Base-by-base conservation (phyloP, 2,888 invertebrate genomes). In the Byasa hedistus region DNA sequence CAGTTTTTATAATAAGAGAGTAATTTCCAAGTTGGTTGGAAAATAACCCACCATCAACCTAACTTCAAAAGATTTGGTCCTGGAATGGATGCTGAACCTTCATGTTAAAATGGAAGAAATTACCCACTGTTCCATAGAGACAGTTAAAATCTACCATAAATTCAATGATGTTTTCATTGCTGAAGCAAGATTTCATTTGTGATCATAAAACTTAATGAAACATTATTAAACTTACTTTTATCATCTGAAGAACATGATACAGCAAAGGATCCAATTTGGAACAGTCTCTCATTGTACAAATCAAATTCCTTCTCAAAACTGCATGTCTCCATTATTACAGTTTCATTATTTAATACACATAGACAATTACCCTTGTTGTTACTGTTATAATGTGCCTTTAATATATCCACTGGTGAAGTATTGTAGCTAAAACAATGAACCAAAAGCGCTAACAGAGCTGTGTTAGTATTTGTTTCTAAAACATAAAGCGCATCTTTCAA, bases 221-320 rank as follows among this genome's bases (percentile, higher is more conserved):
- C 12, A 39, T 15, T 39, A 15, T 39, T 39, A 39, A 44, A 79
- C 89, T 79, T 75, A 91, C 91, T 83, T 71, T 79, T 82, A 69
- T 87, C 82, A 80, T 90, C 90, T 44, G 87, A 89, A 32, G 89
- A 89, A 75, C 89, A 90, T 5, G 95, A 94, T 57, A 95, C 92
- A n/a, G 95, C 94, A 83, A 95, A 95, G 60, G 94, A 88, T 57
- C 95, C 95, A 74, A 95, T 94, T 76, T 95, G 95, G 83, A 94
- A 86, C 60, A 94, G 84, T 72, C 94, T 92, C 76, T 95, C 95
- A 74, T 94, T 93, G 68, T 94, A 92, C 70, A 94, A 85, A 88
- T 95, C 95, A 83, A 95, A 94, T 48, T 93, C 93, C 69, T 93
- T 93, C 17, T 94, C 91, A 68, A 91, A 85, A 32, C 78, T 75